These are phyloP conservation scores for Spodoptera frugiperda DNA, from an alignment of 1,140 invertebrate genomes.

Conservation along the genomic window DNA sequence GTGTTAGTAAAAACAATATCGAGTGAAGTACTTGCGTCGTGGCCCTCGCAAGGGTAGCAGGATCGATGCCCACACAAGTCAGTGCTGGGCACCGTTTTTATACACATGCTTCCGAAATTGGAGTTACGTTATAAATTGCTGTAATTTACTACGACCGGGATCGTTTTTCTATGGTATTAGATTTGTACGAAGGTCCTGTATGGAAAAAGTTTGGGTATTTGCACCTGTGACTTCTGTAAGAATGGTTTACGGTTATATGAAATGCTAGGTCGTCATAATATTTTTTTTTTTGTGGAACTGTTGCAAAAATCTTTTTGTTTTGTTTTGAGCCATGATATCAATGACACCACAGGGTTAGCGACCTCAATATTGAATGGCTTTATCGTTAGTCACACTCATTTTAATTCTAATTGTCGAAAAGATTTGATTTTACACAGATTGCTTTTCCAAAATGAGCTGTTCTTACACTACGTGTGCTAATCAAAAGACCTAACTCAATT, in stretches of 20 bases:
- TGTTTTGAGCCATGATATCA: no score
- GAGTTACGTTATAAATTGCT: slow-evolving; percentile 29
- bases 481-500: no score
- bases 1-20: background rate
- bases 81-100: background rate
- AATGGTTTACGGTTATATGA: background rate
- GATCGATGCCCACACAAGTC: background rate
- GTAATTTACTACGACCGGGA: slow-evolving; percentile 26
- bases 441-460: no score
- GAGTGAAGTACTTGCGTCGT: background rate
- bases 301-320: no score
- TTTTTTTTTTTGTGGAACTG: background rate
- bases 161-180: slow-evolving; percentile 35
- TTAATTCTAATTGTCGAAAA: no score
- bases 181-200: slow-evolving; percentile 12
- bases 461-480: no score
- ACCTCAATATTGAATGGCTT: no score
- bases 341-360: no score
- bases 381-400: no score
- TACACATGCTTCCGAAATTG: slow-evolving; percentile 23
- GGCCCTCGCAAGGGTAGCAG: background rate
- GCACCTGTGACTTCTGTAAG: slow-evolving; percentile 26
- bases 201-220: background rate
- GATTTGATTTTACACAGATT: no score
- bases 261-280: background rate